Base-by-base conservation (phyloP, 2,888 invertebrate species). In the Odontocolon sp. region DNA sequence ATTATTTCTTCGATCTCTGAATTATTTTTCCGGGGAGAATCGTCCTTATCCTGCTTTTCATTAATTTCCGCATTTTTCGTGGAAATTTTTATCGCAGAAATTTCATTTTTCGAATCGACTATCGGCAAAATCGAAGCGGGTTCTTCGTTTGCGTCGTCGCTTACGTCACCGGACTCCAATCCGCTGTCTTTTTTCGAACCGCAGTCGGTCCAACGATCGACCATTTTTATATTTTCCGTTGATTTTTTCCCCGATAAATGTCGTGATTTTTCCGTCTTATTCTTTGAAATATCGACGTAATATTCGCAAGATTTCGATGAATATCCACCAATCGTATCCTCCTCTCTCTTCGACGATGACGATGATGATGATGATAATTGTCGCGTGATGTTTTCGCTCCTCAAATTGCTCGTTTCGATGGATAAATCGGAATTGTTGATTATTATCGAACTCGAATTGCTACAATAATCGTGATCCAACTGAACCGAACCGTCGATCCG, bases 381-480 rank as follows among this genome's bases (percentile, higher is more conserved):
- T n/a, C n/a, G n/a, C n/a, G n/a, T n/a, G n/a, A n/a, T n/a, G n/a
- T n/a, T n/a, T n/a, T n/a, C n/a, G n/a, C n/a, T n/a, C n/a, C n/a
- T n/a, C n/a, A n/a, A n/a, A n/a, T n/a, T n/a, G n/a, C n/a, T n/a
- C n/a, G n/a, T n/a, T n/a, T n/a, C n/a, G n/a, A n/a, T n/a, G n/a
- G n/a, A n/a, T n/a, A n/a, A n/a, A n/a, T n/a, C n/a, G n/a, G n/a
- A n/a, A n/a, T n/a, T n/a, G n/a, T n/a, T n/a, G n/a, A n/a, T 26
- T 77, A 82, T 83, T 64, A 85, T 80, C 6, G 26, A n/a, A 50
- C 6, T 23, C 16, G 23, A 61, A 14, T 38, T 77, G 64, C 85
- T 88, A 81, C 93, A 93, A 82, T 94, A 94, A 87, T 93, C 93
- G 83, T 94, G 94, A 86, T 94, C 94, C 74, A 92, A 84, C 38